Evolutionary conservation across 2,113 vertebrate genomes (phyloP).

Genomic region (Maccullochella peelii): DNA sequence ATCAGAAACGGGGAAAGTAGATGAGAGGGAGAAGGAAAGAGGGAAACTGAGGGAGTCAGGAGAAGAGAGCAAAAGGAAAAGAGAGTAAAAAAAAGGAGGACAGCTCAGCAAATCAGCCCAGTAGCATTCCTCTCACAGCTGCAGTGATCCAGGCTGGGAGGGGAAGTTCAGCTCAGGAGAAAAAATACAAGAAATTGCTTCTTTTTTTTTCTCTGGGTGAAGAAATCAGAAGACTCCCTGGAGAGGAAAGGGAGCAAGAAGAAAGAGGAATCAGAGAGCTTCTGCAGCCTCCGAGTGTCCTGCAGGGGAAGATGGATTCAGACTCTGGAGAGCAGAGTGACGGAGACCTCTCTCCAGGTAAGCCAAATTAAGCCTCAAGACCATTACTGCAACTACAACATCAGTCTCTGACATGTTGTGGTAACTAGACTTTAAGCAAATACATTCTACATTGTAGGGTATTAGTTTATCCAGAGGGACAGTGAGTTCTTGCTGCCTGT

Average conservation of each 20-base stretch:
- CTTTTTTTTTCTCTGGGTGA: conserved; percentile 20
- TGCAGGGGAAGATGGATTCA: conserved; percentile 90
- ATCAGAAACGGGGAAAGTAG: conserved; percentile 57
- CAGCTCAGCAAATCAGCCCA: conserved; percentile 73
- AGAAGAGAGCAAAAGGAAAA: conserved; percentile 51
- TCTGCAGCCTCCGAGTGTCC: conserved; percentile 59
- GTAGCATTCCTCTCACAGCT: conserved; percentile 76
- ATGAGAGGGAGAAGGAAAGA: conserved; percentile 65
- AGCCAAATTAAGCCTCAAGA: conserved; percentile 25
- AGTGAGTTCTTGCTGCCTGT: neutral
- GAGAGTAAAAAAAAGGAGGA: conserved; percentile 41
- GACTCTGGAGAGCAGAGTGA: conserved; percentile 97
- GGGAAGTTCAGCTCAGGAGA: conserved; percentile 64
- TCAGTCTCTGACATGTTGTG: conserved; percentile 6
- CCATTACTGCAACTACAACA: neutral
- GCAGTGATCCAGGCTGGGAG: conserved; percentile 67
- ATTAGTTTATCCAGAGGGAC: neutral
- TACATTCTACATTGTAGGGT: neutral
- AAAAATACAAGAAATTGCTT: conserved; percentile 5
- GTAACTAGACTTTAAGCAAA: neutral
- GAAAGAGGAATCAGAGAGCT: conserved; percentile 53
- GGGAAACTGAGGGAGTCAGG: conserved; percentile 68
- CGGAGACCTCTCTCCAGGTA: conserved; percentile 93
- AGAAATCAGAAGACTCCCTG: conserved; percentile 42
- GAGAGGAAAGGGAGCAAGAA: conserved; percentile 46